Base-by-base conservation (phyloP, 2,113 vertebrate species). In the Boleophthalmus pectinirostris region DNA sequence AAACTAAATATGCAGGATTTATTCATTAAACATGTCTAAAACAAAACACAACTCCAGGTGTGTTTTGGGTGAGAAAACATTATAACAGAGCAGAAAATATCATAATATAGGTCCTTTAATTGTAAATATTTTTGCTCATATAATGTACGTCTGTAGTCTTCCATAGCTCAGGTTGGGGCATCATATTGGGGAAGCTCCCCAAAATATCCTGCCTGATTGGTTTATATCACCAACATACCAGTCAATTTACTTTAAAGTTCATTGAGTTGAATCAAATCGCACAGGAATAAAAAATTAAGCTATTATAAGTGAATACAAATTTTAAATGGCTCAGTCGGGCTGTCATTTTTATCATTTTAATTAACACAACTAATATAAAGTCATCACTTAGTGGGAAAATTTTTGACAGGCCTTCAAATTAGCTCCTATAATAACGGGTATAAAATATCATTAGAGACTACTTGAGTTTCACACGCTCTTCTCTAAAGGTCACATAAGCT, bases 311-410 rank as follows among this genome's bases (percentile, higher is more conserved):
- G 61, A 64, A 64, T 35, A 64, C 3, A 9, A 64, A 64, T 64
- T 64, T 43, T n/a, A 64, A 64, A 61, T 61, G 58, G 58, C 58
- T 33, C 58, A 61, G 25, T 61, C 58, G 7, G 58, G 15, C 58
- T 64, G 61, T 64, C 61, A 47, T 75, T 21, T 66, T 60, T 68
- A 74, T 56, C 2, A 11, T 63, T 76, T 73, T 78, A 75, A 83
- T 80, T 75, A 73, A 49, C 16, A 29, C 67, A 78, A 74, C 69
- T 78, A 74, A 75, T 71, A 74, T 83, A 63, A 79, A 72, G 79
- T 63, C 74, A 76, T 83, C 57, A 73, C 20, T 79, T n/a, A 6
- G 18, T 56, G 68, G 56, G 45, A 66, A 58, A 61, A 68, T 43
- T 61, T 38, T 64, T 20, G 16, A 38, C n/a, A 63, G 29, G 47